Conservation (phyloP, 2,888 invertebrate species). For the Orthosia cruda region DNA sequence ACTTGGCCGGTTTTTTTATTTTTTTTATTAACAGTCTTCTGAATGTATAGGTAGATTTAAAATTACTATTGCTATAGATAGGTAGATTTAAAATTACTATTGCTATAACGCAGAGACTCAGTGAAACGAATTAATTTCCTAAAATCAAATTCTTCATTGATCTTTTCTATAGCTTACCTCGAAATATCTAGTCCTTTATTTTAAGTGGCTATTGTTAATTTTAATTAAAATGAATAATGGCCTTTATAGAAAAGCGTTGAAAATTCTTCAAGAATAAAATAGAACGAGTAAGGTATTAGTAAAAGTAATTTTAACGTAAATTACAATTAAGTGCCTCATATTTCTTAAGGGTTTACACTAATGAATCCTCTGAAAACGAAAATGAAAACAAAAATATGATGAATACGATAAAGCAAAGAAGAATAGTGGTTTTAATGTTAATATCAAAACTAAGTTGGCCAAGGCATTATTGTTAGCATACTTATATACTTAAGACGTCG, state of each 20-base stretch:
- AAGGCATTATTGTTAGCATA: too few species aligned
- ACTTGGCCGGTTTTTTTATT: too few species aligned
- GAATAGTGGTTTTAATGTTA: slow-evolving; percentile 2
- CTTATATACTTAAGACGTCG: too few species aligned
- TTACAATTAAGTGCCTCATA: slow-evolving; percentile 16
- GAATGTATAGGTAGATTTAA: too few species aligned
- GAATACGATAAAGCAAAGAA: not conserved
- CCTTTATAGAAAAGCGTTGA: slow-evolving; percentile 1
- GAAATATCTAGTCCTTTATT: not conserved
- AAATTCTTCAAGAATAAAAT: slow-evolving; percentile 20
- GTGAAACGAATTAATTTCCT: too few species aligned
- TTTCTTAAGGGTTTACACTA: slow-evolving; percentile 22
- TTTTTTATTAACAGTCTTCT: too few species aligned
- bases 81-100: too few species aligned
- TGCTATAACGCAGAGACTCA: too few species aligned
- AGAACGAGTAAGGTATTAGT: not conserved
- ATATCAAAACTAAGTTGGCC: not conserved
- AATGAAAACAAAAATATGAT: not conserved
- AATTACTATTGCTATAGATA: too few species aligned
- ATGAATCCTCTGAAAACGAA: slow-evolving; percentile 9
- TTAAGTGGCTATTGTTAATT: not conserved
- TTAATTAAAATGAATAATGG: slow-evolving; percentile 9
- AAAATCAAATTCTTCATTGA: not conserved
- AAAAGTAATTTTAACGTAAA: slow-evolving; percentile 16
- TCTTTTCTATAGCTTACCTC: not conserved